Percentiles rank a stretch among this genome's conserved stretches.
Conservation (phyloP, 2,797 vertebrate genomes). For the Anisognathus igniventris region DNA sequence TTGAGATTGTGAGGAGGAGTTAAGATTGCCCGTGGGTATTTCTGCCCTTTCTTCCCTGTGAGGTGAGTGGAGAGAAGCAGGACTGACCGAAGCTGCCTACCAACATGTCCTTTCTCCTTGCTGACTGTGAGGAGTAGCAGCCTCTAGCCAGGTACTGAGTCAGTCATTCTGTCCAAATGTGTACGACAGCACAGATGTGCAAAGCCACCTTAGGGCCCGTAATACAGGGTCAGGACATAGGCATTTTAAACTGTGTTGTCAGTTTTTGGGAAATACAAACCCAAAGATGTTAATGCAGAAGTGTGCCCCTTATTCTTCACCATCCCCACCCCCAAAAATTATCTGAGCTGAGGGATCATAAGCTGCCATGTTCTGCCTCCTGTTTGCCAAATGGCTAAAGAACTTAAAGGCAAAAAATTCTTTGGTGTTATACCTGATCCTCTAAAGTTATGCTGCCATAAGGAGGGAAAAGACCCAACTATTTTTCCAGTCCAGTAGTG, state of each 20-base stretch:
- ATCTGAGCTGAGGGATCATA: neutral
- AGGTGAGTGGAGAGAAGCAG: neutral
- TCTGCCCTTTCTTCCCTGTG: neutral
- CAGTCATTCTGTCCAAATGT: neutral
- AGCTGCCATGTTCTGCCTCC: neutral
- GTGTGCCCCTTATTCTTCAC: neutral
- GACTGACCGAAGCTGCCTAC: neutral
- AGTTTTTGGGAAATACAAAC: neutral
- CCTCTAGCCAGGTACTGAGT: neutral
- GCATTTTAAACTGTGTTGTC: neutral
- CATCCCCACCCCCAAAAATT: neutral
- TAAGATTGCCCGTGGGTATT: accelerated
- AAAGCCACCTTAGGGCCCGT: neutral
- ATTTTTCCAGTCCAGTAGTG: neutral
- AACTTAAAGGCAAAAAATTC: neutral
- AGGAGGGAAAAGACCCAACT: neutral
- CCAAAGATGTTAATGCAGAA: neutral
- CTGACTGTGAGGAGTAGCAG: neutral
- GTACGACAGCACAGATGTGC: accelerated
- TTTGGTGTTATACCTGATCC: neutral
- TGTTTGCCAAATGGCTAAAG: neutral
- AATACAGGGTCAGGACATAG: neutral
- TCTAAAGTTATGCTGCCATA: neutral
- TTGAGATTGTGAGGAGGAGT: neutral
- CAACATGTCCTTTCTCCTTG: neutral